Evolutionary conservation across 2,888 invertebrate species (phyloP).

Genomic region (Antheraea yamamai): DNA sequence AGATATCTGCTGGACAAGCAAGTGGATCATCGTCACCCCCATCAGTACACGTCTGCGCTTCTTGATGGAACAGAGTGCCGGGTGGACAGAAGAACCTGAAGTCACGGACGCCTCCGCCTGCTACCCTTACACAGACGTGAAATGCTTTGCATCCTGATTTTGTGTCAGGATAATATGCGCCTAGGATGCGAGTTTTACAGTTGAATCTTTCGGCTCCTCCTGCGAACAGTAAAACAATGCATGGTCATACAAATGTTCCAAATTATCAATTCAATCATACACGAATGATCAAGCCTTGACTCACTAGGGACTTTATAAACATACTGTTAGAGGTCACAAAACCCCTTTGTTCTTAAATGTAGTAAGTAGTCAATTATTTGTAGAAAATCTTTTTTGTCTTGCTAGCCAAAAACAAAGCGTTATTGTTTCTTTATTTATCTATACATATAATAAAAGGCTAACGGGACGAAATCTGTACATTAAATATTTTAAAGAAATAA

Average conservation of each 20-base stretch:
- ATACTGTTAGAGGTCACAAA: no score
- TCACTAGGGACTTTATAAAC: no score
- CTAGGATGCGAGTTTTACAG: constrained; percentile 92
- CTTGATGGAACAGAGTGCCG: constrained; percentile 94
- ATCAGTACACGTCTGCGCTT: constrained; percentile 95
- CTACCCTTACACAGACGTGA: constrained; percentile 93
- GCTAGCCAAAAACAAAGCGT: not conserved
- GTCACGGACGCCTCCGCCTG: constrained; percentile 89
- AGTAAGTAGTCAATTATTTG: no score
- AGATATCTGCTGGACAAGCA: constrained; percentile 91
- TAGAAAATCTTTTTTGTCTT: not conserved
- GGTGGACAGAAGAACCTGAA: constrained; percentile 95
- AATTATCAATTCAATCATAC: no score
- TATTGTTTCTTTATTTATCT: not conserved
- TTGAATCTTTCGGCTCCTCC: constrained; percentile 85
- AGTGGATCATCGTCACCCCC: constrained; percentile 90
- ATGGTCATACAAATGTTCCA: not conserved
- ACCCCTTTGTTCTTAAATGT: no score
- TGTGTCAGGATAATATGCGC: constrained; percentile 93
- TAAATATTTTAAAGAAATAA: no score
- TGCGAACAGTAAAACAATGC: constrained; percentile 31
- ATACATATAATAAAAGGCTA: no score
- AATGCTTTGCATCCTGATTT: constrained; percentile 95
- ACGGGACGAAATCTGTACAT: no score
- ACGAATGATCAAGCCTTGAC: no score